Conservation (phyloP, 2,888 invertebrate genomes). For the Parnassius glacialis region DNA sequence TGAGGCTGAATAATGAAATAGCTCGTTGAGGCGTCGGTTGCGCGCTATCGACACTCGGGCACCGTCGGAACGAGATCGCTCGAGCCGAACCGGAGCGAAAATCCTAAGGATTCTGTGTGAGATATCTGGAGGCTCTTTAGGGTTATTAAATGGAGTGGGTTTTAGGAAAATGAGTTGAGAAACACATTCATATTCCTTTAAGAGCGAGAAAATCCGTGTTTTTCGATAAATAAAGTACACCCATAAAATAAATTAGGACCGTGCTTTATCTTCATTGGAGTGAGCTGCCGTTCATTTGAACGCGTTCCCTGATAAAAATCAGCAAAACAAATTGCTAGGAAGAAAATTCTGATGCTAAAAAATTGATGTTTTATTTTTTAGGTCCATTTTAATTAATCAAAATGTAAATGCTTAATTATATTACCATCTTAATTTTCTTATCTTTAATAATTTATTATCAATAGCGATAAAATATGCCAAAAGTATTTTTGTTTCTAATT, state of each 20-base stretch:
- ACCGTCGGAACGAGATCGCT: conserved; percentile 55
- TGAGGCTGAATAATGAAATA: conserved; percentile 76
- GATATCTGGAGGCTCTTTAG: conserved; percentile 71
- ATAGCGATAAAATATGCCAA: too few species aligned
- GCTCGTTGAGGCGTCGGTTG: conserved; percentile 59
- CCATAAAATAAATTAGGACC: conserved; percentile 67
- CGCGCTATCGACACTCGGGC: conserved; percentile 57
- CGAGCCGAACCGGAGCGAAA: conserved; percentile 55
- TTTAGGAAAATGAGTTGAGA: conserved; percentile 72
- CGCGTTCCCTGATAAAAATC: conserved; percentile 43
- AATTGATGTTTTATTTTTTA: not conserved
- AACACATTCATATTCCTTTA: conserved; percentile 62
- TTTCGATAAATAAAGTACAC: conserved; percentile 60
- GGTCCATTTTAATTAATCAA: not conserved
- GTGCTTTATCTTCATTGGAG: conserved; percentile 66
- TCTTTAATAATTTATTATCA: too few species aligned
- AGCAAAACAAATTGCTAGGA: conserved; percentile 1
- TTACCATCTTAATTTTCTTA: too few species aligned
- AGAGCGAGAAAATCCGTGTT: conserved; percentile 60
- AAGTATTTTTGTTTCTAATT: too few species aligned
- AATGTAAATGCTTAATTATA: not conserved
- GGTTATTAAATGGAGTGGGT: conserved; percentile 78
- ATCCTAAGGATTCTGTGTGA: conserved; percentile 73
- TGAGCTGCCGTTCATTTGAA: conserved; percentile 44
- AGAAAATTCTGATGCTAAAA: not conserved